Conservation (phyloP, 2,888 invertebrate genomes). For the Alloplasta piceator region DNA sequence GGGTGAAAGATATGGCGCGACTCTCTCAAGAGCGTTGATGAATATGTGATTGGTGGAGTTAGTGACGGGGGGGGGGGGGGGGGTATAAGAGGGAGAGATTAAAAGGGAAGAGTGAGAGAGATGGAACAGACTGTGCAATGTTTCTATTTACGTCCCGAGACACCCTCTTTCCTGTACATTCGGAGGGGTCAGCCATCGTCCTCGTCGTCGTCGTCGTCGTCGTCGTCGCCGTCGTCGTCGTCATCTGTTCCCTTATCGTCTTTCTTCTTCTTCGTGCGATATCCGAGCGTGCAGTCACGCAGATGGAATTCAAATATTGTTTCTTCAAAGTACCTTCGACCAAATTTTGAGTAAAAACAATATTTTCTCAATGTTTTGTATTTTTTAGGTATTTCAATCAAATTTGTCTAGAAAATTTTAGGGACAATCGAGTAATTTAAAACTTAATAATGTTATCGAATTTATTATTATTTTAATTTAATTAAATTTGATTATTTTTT, state of each 20-base stretch:
- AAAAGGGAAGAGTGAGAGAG: constrained; percentile 25
- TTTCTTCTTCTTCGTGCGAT: constrained; percentile 9
- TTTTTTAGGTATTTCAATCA: too few relatives aligned
- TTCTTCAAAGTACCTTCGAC: too few relatives aligned
- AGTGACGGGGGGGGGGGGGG: neutral
- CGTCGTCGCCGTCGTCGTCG: constrained; percentile 37
- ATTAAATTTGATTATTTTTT: too few relatives aligned
- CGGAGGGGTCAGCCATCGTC: constrained; percentile 64
- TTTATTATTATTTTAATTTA: too few relatives aligned
- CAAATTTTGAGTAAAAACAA: too few relatives aligned
- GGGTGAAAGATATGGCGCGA: too few relatives aligned
- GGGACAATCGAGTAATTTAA: too few relatives aligned
- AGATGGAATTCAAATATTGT: constrained; percentile 1
- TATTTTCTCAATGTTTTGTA: too few relatives aligned
- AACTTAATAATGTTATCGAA: too few relatives aligned
- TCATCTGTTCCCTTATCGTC: constrained; percentile 18
- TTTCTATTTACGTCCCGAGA: constrained; percentile 76
- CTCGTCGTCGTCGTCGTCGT: constrained; percentile 40
- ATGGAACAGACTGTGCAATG: constrained; percentile 48
- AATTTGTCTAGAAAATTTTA: too few relatives aligned
- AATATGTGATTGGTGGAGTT: too few relatives aligned
- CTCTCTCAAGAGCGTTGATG: too few relatives aligned
- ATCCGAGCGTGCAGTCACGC: neutral
- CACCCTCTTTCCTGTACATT: constrained; percentile 76
- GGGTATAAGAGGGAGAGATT: constrained; percentile 12